Percentiles rank a stretch among this genome's conserved stretches.
phyloP scores from a whole-genome alignment of 2,888 invertebrate genomes.

The Cataglyphis altisquamis region DNA sequence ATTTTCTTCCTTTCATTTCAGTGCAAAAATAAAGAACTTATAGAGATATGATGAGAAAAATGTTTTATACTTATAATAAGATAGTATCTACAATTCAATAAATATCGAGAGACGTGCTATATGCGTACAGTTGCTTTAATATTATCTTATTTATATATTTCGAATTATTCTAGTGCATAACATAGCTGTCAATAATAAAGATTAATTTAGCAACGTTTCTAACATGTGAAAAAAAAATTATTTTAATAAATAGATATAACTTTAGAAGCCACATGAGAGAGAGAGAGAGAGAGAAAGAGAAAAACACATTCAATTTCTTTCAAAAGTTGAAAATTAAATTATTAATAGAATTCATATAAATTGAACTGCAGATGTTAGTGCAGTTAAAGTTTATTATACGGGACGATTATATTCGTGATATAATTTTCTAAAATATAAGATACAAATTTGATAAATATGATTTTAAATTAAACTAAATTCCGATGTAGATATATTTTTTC shows the following conservation, averaged over 20 bases:
- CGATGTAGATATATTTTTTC: background rate
- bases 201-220: background rate
- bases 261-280: background rate
- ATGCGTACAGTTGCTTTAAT: no score
- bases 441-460: background rate
- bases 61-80: background rate
- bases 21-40: background rate
- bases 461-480: background rate
- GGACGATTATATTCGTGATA: background rate
- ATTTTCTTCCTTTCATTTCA: background rate
- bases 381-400: background rate
- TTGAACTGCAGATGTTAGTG: background rate
- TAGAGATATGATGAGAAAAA: background rate
- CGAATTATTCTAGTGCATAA: background rate
- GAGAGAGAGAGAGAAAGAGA: background rate
- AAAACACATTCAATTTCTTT: background rate
- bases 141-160: no score
- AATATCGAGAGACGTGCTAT: no score
- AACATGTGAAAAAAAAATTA: background rate
- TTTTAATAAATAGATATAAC: background rate
- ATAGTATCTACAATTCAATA: background rate
- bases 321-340: background rate
- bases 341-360: background rate
- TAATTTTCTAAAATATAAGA: background rate
- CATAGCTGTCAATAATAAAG: background rate